A percentile compares a stretch with the other conserved stretches of the same genome.
phyloP scores from a whole-genome alignment of 2,888 invertebrate species.

The Amitus sp. region DNA sequence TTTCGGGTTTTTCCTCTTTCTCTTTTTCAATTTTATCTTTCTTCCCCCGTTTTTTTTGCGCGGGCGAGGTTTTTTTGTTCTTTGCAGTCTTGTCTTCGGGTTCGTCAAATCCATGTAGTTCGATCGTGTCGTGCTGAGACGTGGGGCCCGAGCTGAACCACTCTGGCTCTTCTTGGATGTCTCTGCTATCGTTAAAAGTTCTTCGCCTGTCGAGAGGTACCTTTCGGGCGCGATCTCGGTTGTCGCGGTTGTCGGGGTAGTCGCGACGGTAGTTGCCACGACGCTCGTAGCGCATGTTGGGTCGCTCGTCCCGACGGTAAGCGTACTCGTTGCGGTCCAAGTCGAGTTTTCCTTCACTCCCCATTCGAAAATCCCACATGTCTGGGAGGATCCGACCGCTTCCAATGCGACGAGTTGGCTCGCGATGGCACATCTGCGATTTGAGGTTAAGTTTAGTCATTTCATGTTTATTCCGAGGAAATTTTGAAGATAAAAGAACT shows the following conservation, averaged over 20 bases:
- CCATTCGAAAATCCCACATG: constrained; percentile 69
- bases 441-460: too few species aligned
- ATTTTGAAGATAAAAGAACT: too few species aligned
- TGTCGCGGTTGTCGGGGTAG: constrained; percentile 34
- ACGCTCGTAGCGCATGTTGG: constrained; percentile 65
- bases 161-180: constrained; percentile 83
- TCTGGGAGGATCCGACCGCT: constrained; percentile 85
- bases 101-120: constrained; percentile 92
- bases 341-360: constrained; percentile 57
- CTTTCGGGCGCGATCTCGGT: constrained; percentile 49
- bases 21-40: constrained; percentile 64
- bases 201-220: constrained; percentile 70
- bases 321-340: constrained; percentile 58
- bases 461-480: too few species aligned
- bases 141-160: constrained; percentile 92
- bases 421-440: constrained; percentile 60
- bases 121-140: constrained; percentile 92
- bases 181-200: constrained; percentile 67
- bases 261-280: constrained; percentile 71
- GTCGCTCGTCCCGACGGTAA: constrained; percentile 45
- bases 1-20: too few species aligned
- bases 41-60: constrained; percentile 66
- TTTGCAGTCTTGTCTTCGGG: constrained; percentile 61
- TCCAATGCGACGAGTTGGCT: constrained; percentile 76
- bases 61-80: constrained; percentile 64